Base-by-base conservation (phyloP, 30 jellyfish, hydroid and myxozoan species). In the Calvadosia cruxmelitensis region DNA sequence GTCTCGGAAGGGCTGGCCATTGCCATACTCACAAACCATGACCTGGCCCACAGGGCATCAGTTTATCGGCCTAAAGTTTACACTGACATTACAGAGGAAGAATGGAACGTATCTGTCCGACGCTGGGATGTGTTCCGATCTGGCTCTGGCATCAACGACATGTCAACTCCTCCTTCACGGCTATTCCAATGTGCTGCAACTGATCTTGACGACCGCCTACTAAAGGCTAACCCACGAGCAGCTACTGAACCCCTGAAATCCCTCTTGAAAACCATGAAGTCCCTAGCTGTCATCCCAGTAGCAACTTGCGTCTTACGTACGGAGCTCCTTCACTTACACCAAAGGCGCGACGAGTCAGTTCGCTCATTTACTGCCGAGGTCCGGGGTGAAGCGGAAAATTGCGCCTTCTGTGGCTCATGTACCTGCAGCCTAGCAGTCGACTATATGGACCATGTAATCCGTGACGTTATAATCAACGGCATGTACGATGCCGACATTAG, bases 121-220 rank as follows among this genome's bases (percentile, higher is more conserved):
- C 61, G 61, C 12, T 48, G 61, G 61, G 61, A 48, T 12, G n/a
- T n/a, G n/a, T 48, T 48, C 61, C 61, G 61, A 48, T 10, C n/a
- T 48, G 61, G 61, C 12, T 48, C 61, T 48, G 16, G n/a, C 61
- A 48, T 48, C n/a, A n/a, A 12, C n/a, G 61, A 48, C n/a, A n/a
- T n/a, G n/a, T 12, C 61, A 12, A 10, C n/a, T n/a, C n/a, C 16
- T 48, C n/a, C 61, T n/a, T 10, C 61, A 10, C 61, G n/a, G 61
- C 61, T 48, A n/a, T n/a, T 48, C 16, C 16, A 48, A 48, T 48
- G 61, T 48, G 61, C 61, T 48, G n/a, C 61, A 12, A n/a, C 12
- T 10, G 16, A 48, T 12, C 61, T 48, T 48, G 61, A n/a, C 16
- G n/a, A 48, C 61, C 12, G 12, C n/a, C 16, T 48, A 10, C 61